These are phyloP conservation scores for Abrostola triplasia DNA, from an alignment of 2,888 invertebrate species.

Conservation along the genomic window DNA sequence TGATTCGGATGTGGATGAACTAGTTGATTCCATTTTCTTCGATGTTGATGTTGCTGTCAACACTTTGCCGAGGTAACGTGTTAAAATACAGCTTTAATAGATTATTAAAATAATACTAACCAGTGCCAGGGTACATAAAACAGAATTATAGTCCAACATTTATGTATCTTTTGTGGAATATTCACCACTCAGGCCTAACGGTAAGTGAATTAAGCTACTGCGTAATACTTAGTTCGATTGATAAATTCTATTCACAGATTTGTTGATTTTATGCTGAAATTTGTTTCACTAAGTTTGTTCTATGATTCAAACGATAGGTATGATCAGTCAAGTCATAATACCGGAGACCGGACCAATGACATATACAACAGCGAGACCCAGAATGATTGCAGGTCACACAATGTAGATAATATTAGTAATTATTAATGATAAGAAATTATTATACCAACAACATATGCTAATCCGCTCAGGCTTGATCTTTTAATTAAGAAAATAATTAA, in stretches of 20 bases:
- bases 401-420: slow-evolving; percentile 72
- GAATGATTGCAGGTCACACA: slow-evolving; percentile 73
- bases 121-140: too few species aligned
- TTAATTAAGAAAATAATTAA: slow-evolving; percentile 17
- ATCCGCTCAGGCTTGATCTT: slow-evolving; percentile 53
- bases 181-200: slow-evolving; percentile 27
- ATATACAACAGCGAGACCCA: slow-evolving; percentile 69
- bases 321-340: slow-evolving; percentile 63
- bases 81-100: slow-evolving; percentile 18
- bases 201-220: slow-evolving; percentile 21
- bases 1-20: slow-evolving; percentile 83
- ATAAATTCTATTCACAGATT: slow-evolving; percentile 14
- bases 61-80: slow-evolving; percentile 79
- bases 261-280: slow-evolving; percentile 37
- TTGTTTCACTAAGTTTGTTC: slow-evolving; percentile 27
- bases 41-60: slow-evolving; percentile 85
- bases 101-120: slow-evolving; percentile 3
- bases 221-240: slow-evolving; percentile 21
- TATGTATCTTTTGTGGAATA: slow-evolving; percentile 12
- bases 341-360: slow-evolving; percentile 68
- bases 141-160: too few species aligned
- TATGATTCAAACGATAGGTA: slow-evolving; percentile 44
- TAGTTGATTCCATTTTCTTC: slow-evolving; percentile 82
- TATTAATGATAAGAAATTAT: slow-evolving; percentile 67
- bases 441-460: slow-evolving; percentile 65